Base-by-base conservation (phyloP, 2,797 vertebrate species). In the Eutrigla gurnardus region DNA sequence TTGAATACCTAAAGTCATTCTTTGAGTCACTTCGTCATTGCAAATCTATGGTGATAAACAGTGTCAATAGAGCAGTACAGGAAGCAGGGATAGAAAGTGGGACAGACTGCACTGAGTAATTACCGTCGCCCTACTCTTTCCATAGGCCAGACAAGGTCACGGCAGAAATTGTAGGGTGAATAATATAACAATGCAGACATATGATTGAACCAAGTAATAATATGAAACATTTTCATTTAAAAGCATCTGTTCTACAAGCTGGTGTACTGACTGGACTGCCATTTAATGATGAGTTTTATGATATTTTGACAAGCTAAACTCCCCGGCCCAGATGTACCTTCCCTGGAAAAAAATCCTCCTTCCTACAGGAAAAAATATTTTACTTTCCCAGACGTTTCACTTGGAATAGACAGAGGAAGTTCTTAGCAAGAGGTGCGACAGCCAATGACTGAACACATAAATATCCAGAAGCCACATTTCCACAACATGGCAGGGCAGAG, bases 41-140 rank as follows among this genome's bases (percentile, higher is more conserved):
- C 36, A 59, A 60, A 77, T 60, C 61, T 45, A 36, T 12, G 36
- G 32, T 53, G 78, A 82, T 72, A 69, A 77, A 73, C 46, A 49
- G 17, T 17, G 83, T 70, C 52, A 70, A 64, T 68, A 35, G 50
- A 72, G 37, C 25, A 18, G 55, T 1, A 42, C 50, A 67, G 66
- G 69, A 76, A 62, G 53, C 35, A 15, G 54, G 15, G 50, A 10
- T 40, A 69, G 55, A 65, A 55, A 62, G 78, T 32, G 15, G 52
- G 17, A 32, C 67, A 68, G 80, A 61, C 45, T 65, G 73, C 2
- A 50, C 54, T 37, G 14, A 81, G 60, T 84, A 69, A 81, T 85
- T 76, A 83, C 33, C 60, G 69, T 61, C 46, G 52, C 61, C 35
- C 42, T 25, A 13, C 40, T 67, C 7, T 67, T 45, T 78, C 52